Percentiles rank a stretch among this genome's conserved stretches.
These are phyloP conservation scores for Pilophorus perplexus DNA, from an alignment of 2,888 invertebrate species.

Conservation along the genomic window DNA sequence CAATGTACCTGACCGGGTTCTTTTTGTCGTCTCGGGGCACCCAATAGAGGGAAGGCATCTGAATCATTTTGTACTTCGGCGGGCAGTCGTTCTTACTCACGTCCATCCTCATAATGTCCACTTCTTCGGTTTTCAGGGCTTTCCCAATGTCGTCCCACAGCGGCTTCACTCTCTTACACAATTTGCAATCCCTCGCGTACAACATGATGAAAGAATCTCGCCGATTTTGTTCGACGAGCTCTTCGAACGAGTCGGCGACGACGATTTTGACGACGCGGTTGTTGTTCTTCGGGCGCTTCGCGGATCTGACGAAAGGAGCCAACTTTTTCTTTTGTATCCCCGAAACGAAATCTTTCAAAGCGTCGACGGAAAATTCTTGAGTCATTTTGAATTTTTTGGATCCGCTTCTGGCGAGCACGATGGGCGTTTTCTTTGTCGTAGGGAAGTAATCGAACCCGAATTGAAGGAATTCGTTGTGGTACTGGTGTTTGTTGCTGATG, in stretches of 20 bases:
- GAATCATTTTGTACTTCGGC: neutral
- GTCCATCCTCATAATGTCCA: constrained; percentile 30
- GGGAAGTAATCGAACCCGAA: constrained; percentile 10
- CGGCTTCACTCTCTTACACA: neutral
- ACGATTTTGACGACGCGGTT: constrained; percentile 17
- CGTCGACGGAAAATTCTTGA: neutral
- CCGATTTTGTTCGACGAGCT: constrained; percentile 8
- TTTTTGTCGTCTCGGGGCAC: constrained; percentile 13
- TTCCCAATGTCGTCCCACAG: constrained; percentile 4
- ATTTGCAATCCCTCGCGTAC: neutral
- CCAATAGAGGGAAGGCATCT: constrained; percentile 19
- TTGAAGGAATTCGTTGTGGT: constrained; percentile 3
- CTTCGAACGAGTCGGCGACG: constrained; percentile 8
- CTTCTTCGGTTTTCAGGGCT: constrained; percentile 19
- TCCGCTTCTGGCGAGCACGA: neutral
- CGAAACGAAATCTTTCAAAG: constrained; percentile 6
- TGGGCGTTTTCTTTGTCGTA: neutral
- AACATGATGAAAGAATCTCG: constrained; percentile 31
- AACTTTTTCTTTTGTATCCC: constrained; percentile 1
- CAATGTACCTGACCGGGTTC: neutral
- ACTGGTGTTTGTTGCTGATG: constrained; percentile 12
- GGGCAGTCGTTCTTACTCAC: constrained; percentile 13
- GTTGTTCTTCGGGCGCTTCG: neutral
- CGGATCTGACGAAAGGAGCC: constrained; percentile 13
- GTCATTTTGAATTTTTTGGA: constrained; percentile 14